Evolutionary conservation across 2,797 vertebrate genomes (phyloP).

Genomic region (Lateolabrax maculatus): DNA sequence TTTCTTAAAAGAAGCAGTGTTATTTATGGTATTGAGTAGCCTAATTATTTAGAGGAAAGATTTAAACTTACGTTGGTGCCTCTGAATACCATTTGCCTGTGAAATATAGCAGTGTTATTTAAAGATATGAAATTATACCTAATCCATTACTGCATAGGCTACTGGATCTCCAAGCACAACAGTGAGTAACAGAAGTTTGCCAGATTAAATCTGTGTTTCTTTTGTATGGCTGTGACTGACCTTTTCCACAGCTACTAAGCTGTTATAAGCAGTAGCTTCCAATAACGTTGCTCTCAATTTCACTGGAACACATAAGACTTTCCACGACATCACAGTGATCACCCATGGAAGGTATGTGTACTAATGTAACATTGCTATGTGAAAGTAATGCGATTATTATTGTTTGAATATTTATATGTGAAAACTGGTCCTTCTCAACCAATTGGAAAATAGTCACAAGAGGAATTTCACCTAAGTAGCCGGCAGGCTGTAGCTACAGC

Average conservation of each 20-base stretch:
- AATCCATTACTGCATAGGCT: not conserved
- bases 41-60: not conserved
- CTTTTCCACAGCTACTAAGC: constrained; percentile 53
- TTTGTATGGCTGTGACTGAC: constrained; percentile 15
- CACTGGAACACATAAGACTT: constrained; percentile 56
- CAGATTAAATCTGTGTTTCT: constrained; percentile 18
- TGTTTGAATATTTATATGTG: not conserved
- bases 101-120: constrained; percentile 17
- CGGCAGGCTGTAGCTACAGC: not conserved
- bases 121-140: not conserved
- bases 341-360: constrained; percentile 49
- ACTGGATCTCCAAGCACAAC: not conserved
- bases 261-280: constrained; percentile 35
- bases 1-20: constrained; percentile 44
- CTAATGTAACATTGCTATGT: not conserved
- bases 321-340: constrained; percentile 45
- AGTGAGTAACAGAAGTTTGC: not conserved
- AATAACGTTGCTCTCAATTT: constrained; percentile 42
- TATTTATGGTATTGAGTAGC: not conserved
- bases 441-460: too few relatives aligned
- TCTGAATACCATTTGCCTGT: not conserved
- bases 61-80: not conserved
- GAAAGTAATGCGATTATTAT: not conserved
- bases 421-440: not conserved
- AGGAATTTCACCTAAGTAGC: too few relatives aligned